Percentiles rank a stretch among this genome's conserved stretches.
phyloP scores from a whole-genome alignment of 1,140 invertebrate genomes.

The Halictus rubicundus region DNA sequence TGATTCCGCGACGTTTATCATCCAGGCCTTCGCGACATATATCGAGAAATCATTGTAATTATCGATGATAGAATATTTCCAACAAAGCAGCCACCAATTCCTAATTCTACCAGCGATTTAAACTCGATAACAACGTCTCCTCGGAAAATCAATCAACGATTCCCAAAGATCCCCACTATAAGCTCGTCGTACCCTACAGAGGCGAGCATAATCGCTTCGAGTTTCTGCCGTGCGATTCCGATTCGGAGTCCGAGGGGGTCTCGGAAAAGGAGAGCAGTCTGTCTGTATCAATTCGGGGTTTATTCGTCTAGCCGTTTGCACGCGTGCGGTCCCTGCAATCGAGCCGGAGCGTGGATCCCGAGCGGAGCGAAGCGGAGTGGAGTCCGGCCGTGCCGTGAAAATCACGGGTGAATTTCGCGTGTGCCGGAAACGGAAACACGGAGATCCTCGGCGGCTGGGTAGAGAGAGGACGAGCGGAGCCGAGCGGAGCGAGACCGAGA shows the following conservation, averaged over 20 bases:
- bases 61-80: too few relatives aligned
- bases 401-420: slow-evolving; percentile 57
- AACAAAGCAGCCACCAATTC: too few relatives aligned
- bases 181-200: not conserved
- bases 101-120: too few relatives aligned
- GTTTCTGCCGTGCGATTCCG: too few relatives aligned
- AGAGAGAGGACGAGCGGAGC: slow-evolving; percentile 28
- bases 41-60: too few relatives aligned
- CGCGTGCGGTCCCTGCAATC: slow-evolving; percentile 52
- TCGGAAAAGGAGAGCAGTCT: not conserved
- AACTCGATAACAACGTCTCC: too few relatives aligned
- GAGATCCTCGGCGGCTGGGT: slow-evolving; percentile 28
- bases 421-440: slow-evolving; percentile 18
- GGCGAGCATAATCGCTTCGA: slow-evolving; percentile 15
- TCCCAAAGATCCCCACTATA: too few relatives aligned
- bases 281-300: slow-evolving; percentile 45
- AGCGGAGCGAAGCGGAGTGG: too few relatives aligned
- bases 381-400: slow-evolving; percentile 36
- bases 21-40: too few relatives aligned
- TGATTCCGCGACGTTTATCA: too few relatives aligned
- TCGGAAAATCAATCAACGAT: too few relatives aligned
- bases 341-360: slow-evolving; percentile 14
- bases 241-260: too few relatives aligned
- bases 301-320: slow-evolving; percentile 61
- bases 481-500: slow-evolving; percentile 14